Percentiles rank a stretch among this genome's conserved stretches.
Conservation (phyloP, 2,888 invertebrate species). For the Sminthurides aquaticus region DNA sequence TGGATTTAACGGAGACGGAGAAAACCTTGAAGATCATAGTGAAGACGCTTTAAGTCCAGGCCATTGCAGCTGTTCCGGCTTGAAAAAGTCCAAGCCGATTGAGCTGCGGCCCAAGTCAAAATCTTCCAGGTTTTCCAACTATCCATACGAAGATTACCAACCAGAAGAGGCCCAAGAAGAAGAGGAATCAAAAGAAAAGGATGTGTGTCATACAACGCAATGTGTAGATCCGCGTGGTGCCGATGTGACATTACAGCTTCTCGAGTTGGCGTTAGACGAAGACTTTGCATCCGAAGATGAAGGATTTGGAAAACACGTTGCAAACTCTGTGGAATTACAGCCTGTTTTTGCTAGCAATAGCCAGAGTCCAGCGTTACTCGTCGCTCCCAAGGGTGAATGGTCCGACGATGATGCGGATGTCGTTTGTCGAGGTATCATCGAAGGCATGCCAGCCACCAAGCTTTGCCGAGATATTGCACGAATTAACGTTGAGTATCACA, state of each 20-base stretch:
- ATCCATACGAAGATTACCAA: constrained; percentile 40
- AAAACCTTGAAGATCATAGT: constrained; percentile 19
- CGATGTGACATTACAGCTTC: constrained; percentile 37
- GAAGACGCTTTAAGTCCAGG: constrained; percentile 34
- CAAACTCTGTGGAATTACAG: constrained; percentile 22
- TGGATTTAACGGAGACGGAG: constrained; percentile 36
- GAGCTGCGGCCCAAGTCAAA: constrained; percentile 39
- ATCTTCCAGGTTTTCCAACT: constrained; percentile 26
- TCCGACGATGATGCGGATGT: constrained; percentile 41
- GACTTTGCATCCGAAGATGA: constrained; percentile 39
- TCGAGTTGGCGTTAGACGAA: constrained; percentile 40
- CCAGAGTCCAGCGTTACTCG: constrained; percentile 19
- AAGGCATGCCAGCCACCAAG: constrained; percentile 40
- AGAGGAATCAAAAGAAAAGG: constrained; percentile 30
- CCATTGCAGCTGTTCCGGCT: constrained; percentile 41
- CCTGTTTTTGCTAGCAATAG: constrained; percentile 33
- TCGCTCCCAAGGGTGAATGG: constrained; percentile 30
- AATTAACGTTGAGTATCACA: constrained; percentile 38
- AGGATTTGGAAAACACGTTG: constrained; percentile 27
- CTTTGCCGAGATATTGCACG: constrained; percentile 40
- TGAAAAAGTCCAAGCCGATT: constrained; percentile 33
- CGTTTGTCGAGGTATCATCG: constrained; percentile 40
- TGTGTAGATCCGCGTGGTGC: constrained; percentile 41
- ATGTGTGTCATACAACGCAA: constrained; percentile 34
- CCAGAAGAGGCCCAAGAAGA: constrained; percentile 33